Evolutionary conservation across 2,888 invertebrate species (phyloP).

Genomic region (Neocrepidodera transversa): DNA sequence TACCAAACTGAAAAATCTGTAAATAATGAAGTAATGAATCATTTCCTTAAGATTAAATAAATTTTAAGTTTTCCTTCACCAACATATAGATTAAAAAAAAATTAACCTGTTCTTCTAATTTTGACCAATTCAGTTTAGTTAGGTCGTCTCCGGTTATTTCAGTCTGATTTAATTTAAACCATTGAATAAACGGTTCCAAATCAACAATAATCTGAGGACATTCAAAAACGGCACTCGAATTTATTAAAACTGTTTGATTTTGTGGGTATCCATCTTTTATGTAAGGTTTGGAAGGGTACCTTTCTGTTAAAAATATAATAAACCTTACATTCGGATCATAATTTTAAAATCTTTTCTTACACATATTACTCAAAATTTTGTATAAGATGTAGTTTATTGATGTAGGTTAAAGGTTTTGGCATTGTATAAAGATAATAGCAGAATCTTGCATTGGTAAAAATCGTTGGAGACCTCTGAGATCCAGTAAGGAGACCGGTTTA

Average conservation of each 20-base stretch:
- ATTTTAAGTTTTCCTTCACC: slow-evolving; percentile 12
- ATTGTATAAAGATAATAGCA: too few species aligned
- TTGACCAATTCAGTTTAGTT: slow-evolving; percentile 55
- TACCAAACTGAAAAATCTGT: too few species aligned
- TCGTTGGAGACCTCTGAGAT: too few species aligned
- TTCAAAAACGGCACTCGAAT: slow-evolving; percentile 74
- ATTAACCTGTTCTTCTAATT: slow-evolving; percentile 58
- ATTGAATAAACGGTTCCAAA: slow-evolving; percentile 81
- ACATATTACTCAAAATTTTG: too few species aligned
- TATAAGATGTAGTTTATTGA: too few species aligned
- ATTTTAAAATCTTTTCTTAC: too few species aligned
- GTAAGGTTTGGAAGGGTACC: slow-evolving; percentile 84
- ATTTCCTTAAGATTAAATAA: not conserved
- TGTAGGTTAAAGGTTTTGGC: too few species aligned
- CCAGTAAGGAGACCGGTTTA: too few species aligned
- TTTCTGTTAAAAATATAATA: slow-evolving; percentile 65
- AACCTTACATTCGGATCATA: too few species aligned
- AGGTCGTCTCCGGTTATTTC: slow-evolving; percentile 38
- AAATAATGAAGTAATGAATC: too few species aligned
- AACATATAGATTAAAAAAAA: slow-evolving; percentile 18
- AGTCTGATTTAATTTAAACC: slow-evolving; percentile 67
- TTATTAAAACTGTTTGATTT: slow-evolving; percentile 79
- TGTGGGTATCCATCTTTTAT: slow-evolving; percentile 81
- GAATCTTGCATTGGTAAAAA: too few species aligned
- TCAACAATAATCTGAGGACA: slow-evolving; percentile 84